Conservation (phyloP, 2,797 vertebrate species). For the Molossus molossus region DNA sequence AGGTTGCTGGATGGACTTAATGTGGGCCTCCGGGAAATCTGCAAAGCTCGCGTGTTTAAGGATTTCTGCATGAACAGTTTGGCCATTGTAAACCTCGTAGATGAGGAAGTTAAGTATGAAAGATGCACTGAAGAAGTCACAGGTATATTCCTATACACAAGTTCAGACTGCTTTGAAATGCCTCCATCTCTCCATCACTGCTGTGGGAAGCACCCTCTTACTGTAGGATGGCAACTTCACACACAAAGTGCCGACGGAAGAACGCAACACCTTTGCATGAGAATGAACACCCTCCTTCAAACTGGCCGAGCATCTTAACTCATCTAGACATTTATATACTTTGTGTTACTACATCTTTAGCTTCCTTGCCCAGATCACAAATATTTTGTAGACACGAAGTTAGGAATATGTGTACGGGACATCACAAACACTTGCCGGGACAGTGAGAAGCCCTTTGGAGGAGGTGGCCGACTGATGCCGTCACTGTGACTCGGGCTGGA, state of each 20-base stretch:
- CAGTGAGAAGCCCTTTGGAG: background rate
- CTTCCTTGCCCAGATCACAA: background rate
- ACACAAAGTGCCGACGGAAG: background rate
- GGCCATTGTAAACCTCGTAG: slow-evolving; percentile 1
- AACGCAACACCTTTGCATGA: background rate
- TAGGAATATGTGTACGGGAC: background rate
- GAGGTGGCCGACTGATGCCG: background rate
- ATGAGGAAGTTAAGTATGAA: background rate
- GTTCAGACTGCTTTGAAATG: slow-evolving; percentile 10
- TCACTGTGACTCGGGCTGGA: background rate
- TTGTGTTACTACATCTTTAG: background rate
- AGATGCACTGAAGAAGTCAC: background rate
- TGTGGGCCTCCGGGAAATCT: slow-evolving; percentile 82
- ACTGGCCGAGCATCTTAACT: background rate
- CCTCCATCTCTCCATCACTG: slow-evolving; percentile 30
- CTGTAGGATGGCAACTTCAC: background rate
- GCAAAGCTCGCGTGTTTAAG: slow-evolving; percentile 73
- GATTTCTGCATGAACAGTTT: slow-evolving; percentile 66
- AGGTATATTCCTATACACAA: background rate
- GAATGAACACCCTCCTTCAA: background rate
- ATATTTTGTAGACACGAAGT: background rate
- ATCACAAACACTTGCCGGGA: background rate
- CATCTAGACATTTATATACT: background rate
- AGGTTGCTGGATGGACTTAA: slow-evolving; percentile 81
- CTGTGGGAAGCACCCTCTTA: background rate